Evolutionary conservation across 2,797 vertebrate genomes (phyloP).

Genomic region (Decapterus maruadsi): DNA sequence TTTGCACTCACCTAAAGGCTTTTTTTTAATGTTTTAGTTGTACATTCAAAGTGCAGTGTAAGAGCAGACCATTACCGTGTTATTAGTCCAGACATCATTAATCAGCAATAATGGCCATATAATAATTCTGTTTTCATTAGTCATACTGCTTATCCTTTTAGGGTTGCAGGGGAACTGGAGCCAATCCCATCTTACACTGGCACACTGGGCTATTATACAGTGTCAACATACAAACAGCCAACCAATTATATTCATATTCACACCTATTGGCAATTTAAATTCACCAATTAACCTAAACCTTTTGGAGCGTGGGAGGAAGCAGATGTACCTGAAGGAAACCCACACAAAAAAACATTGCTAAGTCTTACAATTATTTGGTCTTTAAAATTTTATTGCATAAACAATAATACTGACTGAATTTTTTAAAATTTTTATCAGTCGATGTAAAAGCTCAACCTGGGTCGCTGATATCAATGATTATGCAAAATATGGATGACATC

Average conservation of each 20-base stretch:
- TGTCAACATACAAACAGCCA: background rate
- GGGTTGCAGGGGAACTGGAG: no score
- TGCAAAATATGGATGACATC: constrained; percentile 50
- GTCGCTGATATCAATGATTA: constrained; percentile 57
- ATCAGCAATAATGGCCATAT: no score
- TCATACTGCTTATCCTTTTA: no score
- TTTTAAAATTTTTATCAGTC: constrained; percentile 30
- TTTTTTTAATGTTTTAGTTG: no score
- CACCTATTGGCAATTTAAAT: background rate
- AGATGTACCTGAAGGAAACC: background rate
- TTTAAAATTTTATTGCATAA: constrained; percentile 37
- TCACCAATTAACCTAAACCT: no score
- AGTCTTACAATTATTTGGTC: constrained; percentile 23
- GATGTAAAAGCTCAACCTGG: constrained; percentile 25
- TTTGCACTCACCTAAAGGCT: no score
- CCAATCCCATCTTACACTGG: no score
- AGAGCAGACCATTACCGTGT: no score
- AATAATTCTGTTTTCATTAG: no score
- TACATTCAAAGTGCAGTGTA: no score
- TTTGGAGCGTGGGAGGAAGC: background rate
- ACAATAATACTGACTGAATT: constrained; percentile 21
- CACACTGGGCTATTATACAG: background rate
- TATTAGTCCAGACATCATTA: no score
- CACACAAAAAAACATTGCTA: constrained; percentile 4
- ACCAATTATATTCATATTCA: background rate